These are phyloP conservation scores for Lamproptera curius DNA, from an alignment of 2,888 invertebrate species.

Conservation along the genomic window DNA sequence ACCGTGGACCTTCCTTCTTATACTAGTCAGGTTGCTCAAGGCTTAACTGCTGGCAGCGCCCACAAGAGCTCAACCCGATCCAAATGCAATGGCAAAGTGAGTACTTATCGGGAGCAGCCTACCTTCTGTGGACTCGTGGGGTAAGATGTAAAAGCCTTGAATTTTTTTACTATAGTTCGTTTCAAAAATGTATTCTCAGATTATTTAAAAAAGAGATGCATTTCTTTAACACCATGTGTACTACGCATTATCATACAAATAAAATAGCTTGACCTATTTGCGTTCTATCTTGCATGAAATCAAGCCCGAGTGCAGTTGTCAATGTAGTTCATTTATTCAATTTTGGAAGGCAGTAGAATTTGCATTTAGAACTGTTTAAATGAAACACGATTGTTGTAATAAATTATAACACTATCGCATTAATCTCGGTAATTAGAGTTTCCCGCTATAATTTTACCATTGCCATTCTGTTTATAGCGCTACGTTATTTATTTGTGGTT, in stretches of 20 bases:
- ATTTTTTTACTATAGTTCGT: neutral
- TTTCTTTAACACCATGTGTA: slow-evolving; percentile 4
- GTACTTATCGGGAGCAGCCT: too few relatives aligned
- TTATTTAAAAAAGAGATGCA: neutral
- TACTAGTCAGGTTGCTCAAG: too few relatives aligned
- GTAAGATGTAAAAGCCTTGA: neutral
- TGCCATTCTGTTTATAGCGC: too few relatives aligned
- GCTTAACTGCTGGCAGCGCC: too few relatives aligned
- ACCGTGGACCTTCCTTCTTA: too few relatives aligned
- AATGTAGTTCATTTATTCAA: slow-evolving; percentile 20
- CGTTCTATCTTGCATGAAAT: slow-evolving; percentile 18
- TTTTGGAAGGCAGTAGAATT: slow-evolving; percentile 7
- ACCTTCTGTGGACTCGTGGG: too few relatives aligned
- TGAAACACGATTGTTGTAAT: slow-evolving; percentile 7
- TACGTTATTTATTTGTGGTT: too few relatives aligned
- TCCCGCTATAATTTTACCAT: slow-evolving; percentile 11
- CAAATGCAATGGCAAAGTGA: neutral
- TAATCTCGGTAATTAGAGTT: slow-evolving; percentile 11
- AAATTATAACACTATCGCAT: slow-evolving; percentile 9
- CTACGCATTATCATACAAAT: slow-evolving; percentile 6
- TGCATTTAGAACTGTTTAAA: slow-evolving; percentile 12
- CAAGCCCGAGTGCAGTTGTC: slow-evolving; percentile 12
- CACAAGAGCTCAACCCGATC: neutral
- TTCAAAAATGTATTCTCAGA: neutral
- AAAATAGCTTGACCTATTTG: slow-evolving; percentile 18